Base-by-base conservation (phyloP, 2,888 invertebrate species). In the Cephus sareptanus region DNA sequence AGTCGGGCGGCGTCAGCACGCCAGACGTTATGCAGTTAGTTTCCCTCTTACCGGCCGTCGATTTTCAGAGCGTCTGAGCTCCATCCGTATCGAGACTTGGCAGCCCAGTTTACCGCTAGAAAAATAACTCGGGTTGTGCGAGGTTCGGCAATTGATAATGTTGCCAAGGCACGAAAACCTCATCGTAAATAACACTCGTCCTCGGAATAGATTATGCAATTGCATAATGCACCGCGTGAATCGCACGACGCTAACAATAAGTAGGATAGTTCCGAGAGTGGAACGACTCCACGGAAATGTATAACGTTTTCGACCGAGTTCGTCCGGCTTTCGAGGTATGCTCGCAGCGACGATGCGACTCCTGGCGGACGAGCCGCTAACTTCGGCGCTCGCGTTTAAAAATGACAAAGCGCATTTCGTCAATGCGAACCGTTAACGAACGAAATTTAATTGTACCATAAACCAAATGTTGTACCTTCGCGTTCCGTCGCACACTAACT, bases 111-210 rank as follows among this genome's bases (percentile, higher is more conserved):
- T 9, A 56, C 56, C 56, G 23, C 23, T 33, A 80, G 82, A 82
- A 79, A 81, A 83, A 83, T 83, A 83, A 81, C 84, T 83, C 74
- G 79, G 79, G 82, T 82, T 80, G 76, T 37, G 69, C 77, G 75
- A 33, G 37, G 69, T 75, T 73, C 75, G 68, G 56, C 73, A 82
- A 75, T 78, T 80, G 85, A 81, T 82, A 81, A 82, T 77, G 80
- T 81, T 83, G 85, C 82, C 85, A 85, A 81, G 79, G 73, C 81
- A 80, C 80, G 81, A 82, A 83, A 75, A 74, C 56, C 40, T 40
- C 56, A 2, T 23, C 23, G 56, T 56, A 23, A 23, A 56, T 56
- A 3, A 56, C 56, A 56, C 56, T 56, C 23, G 56, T 56, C 23
- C 23, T 56, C 56, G 56, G 9, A 56, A 56, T 56, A 56, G 56